A percentile compares a stretch with the other conserved stretches of the same genome.
These are phyloP conservation scores for Osedax frankpressi DNA, from an alignment of 2,888 invertebrate genomes.

Conservation along the genomic window DNA sequence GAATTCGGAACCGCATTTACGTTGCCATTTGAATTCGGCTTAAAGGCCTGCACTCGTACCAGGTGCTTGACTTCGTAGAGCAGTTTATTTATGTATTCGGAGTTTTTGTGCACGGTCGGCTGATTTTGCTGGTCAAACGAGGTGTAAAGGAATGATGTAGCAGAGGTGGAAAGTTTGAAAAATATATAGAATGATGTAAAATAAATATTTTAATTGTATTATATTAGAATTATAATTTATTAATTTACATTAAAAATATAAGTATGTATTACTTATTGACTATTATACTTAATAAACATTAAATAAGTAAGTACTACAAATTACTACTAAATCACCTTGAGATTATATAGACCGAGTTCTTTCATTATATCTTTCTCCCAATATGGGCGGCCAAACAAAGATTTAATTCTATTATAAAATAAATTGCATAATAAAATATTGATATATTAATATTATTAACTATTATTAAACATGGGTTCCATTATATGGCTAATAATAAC, in stretches of 20 bases:
- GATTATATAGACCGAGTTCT: not conserved
- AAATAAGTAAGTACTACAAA: not conserved
- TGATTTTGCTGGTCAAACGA: slow-evolving; percentile 45
- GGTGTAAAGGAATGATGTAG: not conserved
- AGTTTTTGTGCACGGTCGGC: slow-evolving; percentile 68
- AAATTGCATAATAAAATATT: too few relatives aligned
- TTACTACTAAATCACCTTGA: not conserved
- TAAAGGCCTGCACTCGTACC: slow-evolving; percentile 62
- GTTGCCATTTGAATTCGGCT: too few relatives aligned
- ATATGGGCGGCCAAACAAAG: not conserved
- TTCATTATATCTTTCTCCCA: not conserved
- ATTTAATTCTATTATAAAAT: slow-evolving; percentile 3
- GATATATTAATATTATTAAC: too few relatives aligned
- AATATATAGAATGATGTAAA: not conserved
- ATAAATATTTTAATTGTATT: not conserved
- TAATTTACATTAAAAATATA: not conserved
- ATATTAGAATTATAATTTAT: not conserved
- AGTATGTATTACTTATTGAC: not conserved
- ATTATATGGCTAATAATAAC: too few relatives aligned
- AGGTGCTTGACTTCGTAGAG: slow-evolving; percentile 76
- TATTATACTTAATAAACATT: not conserved
- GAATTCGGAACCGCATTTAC: too few relatives aligned
- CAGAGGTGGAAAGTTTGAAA: too few relatives aligned
- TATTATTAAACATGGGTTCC: too few relatives aligned
- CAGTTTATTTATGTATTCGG: slow-evolving; percentile 60